A percentile compares a stretch with the other conserved stretches of the same genome.
phyloP scores from a whole-genome alignment of 1,140 invertebrate species.

The Drosophila ercepeae region DNA sequence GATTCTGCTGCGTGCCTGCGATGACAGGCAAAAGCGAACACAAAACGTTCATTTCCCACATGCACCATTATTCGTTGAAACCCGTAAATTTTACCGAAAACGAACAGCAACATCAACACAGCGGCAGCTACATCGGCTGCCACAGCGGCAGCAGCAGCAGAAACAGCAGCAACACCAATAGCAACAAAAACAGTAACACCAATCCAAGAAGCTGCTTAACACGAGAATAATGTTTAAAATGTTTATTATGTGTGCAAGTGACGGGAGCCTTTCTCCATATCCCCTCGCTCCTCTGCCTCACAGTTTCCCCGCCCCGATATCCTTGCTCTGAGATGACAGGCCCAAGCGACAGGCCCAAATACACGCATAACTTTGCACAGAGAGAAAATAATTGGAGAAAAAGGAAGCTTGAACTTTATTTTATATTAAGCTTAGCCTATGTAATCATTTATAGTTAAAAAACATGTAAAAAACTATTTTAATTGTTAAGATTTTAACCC shows the following conservation, averaged over 20 bases:
- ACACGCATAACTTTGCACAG: constrained; percentile 33
- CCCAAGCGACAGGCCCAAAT: constrained; percentile 36
- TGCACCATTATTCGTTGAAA: constrained; percentile 81
- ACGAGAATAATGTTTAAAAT: constrained; percentile 82
- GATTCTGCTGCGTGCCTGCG: constrained; percentile 65
- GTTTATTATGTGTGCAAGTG: constrained; percentile 82
- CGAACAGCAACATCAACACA: constrained; percentile 53
- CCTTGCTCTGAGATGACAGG: constrained; percentile 32
- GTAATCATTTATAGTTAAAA: no score
- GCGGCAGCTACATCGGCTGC: constrained; percentile 5
- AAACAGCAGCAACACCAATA: constrained; percentile 25
- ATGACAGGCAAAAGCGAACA: constrained; percentile 80
- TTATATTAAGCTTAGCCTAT: no score
- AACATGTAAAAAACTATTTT: no score
- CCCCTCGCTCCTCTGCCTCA: no score
- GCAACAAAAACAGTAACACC: constrained; percentile 26
- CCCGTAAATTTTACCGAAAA: constrained; percentile 76
- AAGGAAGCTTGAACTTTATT: not conserved
- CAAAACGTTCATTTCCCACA: constrained; percentile 82
- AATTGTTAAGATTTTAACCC: no score
- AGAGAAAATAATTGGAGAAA: not conserved
- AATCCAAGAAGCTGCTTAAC: constrained; percentile 77
- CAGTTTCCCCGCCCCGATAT: not conserved
- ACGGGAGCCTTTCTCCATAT: constrained; percentile 44
- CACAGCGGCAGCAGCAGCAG: constrained; percentile 15